These are phyloP conservation scores for Cantharis rustica DNA, from an alignment of 2,888 invertebrate genomes.

Conservation along the genomic window DNA sequence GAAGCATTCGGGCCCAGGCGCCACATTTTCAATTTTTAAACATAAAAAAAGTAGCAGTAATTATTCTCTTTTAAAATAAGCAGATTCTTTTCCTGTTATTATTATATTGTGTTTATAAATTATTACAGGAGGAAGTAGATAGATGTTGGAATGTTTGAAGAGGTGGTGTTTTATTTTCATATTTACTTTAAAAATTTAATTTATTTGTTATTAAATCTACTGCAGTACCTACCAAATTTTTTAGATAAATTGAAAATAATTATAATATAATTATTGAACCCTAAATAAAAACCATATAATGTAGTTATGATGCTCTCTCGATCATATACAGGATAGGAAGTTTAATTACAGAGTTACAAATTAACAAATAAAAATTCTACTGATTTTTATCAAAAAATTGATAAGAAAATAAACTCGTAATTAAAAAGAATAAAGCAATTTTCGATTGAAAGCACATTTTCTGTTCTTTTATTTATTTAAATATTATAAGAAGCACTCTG, in stretches of 20 bases:
- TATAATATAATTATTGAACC: no score
- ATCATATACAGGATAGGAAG: no score
- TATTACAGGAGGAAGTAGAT: background rate
- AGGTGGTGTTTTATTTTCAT: background rate
- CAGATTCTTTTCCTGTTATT: slow-evolving; percentile 10
- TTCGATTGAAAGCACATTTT: no score
- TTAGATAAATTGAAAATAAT: background rate
- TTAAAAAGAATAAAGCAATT: no score
- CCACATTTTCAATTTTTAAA: slow-evolving; percentile 14
- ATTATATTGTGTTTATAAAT: background rate
- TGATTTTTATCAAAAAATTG: no score
- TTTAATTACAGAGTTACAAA: no score
- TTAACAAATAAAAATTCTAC: no score
- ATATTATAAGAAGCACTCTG: no score
- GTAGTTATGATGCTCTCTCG: no score
- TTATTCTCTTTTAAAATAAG: slow-evolving; percentile 19
- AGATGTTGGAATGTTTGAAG: background rate
- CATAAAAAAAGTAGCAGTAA: slow-evolving; percentile 10
- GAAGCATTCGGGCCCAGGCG: slow-evolving; percentile 18
- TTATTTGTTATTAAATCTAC: background rate
- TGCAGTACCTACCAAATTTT: background rate
- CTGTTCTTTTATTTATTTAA: no score
- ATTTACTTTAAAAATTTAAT: background rate
- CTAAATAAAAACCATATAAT: no score
- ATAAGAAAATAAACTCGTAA: no score